Base-by-base conservation (phyloP, 35 echinoderm and acorn worm genomes). In the Heliocidaris tuberculata region DNA sequence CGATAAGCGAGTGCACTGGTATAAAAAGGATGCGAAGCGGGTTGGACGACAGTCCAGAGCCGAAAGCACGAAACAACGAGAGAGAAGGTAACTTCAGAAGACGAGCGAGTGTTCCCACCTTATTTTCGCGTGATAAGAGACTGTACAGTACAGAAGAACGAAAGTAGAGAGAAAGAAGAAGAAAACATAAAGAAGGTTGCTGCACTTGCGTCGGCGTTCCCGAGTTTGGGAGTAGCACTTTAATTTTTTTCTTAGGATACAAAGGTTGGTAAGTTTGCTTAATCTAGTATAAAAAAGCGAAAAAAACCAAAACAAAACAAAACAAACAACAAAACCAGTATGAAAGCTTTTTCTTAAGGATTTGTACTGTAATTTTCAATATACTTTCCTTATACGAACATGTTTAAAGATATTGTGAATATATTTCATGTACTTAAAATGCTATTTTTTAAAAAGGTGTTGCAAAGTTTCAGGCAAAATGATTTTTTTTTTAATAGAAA, bases 181-280 rank as follows among this genome's bases (percentile, higher is more conserved):
- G 65, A 78, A 78, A 78, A 27, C 27, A 78, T 6, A 78, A 56
- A 78, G 65, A 27, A 78, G 65, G 65, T 78, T 78, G 65, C 65
- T 78, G 65, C 65, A 78, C 65, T 78, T 78, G 65, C 65, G 65
- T 78, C 65, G 65, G 65, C 27, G 65, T 78, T 19, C 65, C 65
- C 65, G 65, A 78, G 65, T 78, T 78, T 78, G 65, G 65, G 65
- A 78, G 65, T 78, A 78, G 65, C 65, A 78, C 65, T 78, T 78
- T 78, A 78, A 27, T 78, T 78, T 78, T 70, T 78, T 78, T 78
- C 65, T 78, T 78, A 27, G 65, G 65, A 78, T 78, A 78, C 65
- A n/a, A n/a, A 78, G 65, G 65, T 78, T 78, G 65, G 65, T 78
- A 78, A 78, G 65, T 78, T 78, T 78, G 2, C 5, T 78, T 7